Percentiles rank a stretch among this genome's conserved stretches.
Evolutionary conservation across 2,113 vertebrate genomes (phyloP).

Genomic region (Rhea americana): DNA sequence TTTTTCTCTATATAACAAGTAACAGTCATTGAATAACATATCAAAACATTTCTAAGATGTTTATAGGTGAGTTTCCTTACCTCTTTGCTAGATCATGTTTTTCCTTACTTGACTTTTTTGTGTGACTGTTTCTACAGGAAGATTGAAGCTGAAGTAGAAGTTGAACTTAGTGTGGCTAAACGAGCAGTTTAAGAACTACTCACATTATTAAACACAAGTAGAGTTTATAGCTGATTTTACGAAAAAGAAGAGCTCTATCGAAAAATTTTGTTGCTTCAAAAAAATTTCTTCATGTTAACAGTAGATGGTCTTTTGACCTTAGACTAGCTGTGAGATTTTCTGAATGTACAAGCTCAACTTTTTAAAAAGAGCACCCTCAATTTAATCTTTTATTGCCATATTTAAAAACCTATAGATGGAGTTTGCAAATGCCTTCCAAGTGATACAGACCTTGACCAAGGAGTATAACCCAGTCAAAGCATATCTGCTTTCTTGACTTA

Average conservation of each 20-base stretch:
- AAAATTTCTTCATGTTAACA: background rate
- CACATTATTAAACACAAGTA: background rate
- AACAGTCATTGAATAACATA: conserved; percentile 1
- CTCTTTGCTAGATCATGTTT: background rate
- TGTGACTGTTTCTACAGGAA: background rate
- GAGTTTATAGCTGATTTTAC: background rate
- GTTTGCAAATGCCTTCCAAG: background rate
- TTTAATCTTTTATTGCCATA: background rate
- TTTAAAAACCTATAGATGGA: background rate
- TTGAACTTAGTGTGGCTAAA: background rate
- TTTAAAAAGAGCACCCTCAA: background rate
- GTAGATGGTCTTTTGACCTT: background rate
- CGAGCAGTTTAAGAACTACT: background rate
- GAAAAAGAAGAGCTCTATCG: background rate
- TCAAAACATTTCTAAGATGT: conserved; percentile 14
- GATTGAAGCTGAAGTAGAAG: background rate
- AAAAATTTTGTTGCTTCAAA: background rate
- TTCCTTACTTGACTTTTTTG: background rate
- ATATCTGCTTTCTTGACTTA: background rate
- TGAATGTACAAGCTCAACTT: background rate
- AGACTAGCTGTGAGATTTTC: background rate
- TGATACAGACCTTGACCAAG: background rate
- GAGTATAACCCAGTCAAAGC: background rate
- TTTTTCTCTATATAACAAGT: background rate
- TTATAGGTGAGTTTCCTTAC: background rate